Evolutionary conservation across 2,888 invertebrate genomes (phyloP), one percentile per base, ranked within the genome.

Genomic region (Idaea aversata): DNA sequence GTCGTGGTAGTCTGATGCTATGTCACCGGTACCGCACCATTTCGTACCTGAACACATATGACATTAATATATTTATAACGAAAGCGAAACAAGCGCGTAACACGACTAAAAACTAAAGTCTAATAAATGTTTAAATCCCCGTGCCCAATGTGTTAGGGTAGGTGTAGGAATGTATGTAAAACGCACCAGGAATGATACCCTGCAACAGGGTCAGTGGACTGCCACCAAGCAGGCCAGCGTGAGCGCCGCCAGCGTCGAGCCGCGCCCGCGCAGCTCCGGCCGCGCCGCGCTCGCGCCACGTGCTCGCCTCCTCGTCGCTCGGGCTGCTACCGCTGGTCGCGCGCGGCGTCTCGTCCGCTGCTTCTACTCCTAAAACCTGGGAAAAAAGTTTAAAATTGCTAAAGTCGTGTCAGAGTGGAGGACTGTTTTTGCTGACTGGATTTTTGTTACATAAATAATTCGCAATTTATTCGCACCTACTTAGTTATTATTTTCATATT

Each of bases 21-120:
- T 95, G 86, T 98, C 98, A 0, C 98, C 98, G 0, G 97, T 96
- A 16, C 98, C 98, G 81, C 98, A 98, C 97, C 97, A 98, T 86
- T 97, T 97, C 58, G 97, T 98, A 70, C 97, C 97, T 97, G 83
- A 0, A 25, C 57, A 61, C 10, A 61, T 15, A 59, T 35, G 57
- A 7, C 25, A 0, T 57, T 13, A 16, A 34, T n/a, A 4, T 47
- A 47, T 13, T 38, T 4, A 6, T 6, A 13, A n/a, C 25, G 25
- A 25, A 25, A 25, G 1, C 25, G 25, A 25, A 25, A 25, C 25
- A 25, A 25, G 25, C 25, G 25, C 25, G 25, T 25, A 25, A 25
- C 25, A 25, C 25, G 3, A 3, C 25, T 25, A 25, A 25, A 25
- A n/a, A n/a, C n/a, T n/a, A n/a, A 25, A 25, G 25, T 25, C 25